phyloP scores from a whole-genome alignment of 37 sponge, comb jelly and placozoan species.

The Oopsacas minuta region DNA sequence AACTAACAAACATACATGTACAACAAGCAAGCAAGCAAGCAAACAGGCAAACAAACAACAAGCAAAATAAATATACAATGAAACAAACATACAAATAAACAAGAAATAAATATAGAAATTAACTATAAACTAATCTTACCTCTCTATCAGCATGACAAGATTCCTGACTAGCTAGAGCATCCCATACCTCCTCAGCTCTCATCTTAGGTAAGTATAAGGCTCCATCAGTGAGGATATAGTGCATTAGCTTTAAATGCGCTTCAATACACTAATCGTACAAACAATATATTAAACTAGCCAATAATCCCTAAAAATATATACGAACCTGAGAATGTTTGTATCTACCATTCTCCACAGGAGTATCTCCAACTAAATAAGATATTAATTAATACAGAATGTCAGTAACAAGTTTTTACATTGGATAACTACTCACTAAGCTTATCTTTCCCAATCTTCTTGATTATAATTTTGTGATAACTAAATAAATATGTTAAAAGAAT shows the following conservation, averaged over 20 bases:
- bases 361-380: constrained; percentile 20
- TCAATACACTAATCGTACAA: constrained; percentile 38
- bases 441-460: constrained; percentile 24
- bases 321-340: constrained; percentile 46
- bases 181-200: constrained; percentile 69
- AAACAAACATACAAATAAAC: too few species aligned
- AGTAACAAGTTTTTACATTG: background rate
- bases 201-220: constrained; percentile 54
- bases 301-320: too few species aligned
- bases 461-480: constrained; percentile 30
- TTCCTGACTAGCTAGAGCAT: constrained; percentile 42
- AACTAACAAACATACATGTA: too few species aligned
- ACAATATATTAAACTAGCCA: too few species aligned
- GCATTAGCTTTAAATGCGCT: constrained; percentile 58
- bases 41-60: too few species aligned
- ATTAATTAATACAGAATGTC: background rate
- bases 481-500: too few species aligned
- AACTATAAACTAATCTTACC: too few species aligned
- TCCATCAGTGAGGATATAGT: constrained; percentile 57
- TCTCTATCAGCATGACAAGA: constrained; percentile 52
- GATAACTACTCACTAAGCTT: constrained; percentile 21
- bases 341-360: constrained; percentile 35
- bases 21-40: too few species aligned
- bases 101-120: too few species aligned
- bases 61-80: too few species aligned